Base-by-base conservation (phyloP, 2,797 vertebrate species). In the Ceryle rudis region DNA sequence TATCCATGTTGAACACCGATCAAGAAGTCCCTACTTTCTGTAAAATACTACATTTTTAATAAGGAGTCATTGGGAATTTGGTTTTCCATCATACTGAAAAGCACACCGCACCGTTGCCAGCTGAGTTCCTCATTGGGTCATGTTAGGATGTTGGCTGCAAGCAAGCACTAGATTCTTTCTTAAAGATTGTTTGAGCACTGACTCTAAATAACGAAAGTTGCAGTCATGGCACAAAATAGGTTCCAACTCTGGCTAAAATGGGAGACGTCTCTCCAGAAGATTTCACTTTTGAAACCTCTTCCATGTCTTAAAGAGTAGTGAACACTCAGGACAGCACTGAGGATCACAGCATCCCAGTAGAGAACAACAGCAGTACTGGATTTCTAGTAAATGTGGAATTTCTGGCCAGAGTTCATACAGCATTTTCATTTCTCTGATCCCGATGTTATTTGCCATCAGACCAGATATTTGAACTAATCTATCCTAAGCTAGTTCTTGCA, bases 401-500 rank as follows among this genome's bases (percentile, higher is more conserved):
- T 89, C 74, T 95, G 83, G 80, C 71, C 14, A 12, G 60, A 85
- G 44, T 73, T 79, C 86, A 92, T 54, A 20, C 5, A 82, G 29
- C 64, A 31, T 79, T 96, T 91, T 93, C 46, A 41, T 89, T 87
- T 92, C 77, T 90, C 79, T 91, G 92, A 92, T 95, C 66, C 75
- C 49, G 33, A 2, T 39, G 39, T 74, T 92, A 89, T 96, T 91
- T 95, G 90, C 89, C 55, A 86, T 92, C 89, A 94, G 66, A 87
- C 18, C 42, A 96, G 90, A 92, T 90, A 93, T 64, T 90, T 90
- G 66, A 95, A 86, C 82, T 93, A 95, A 94, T 95, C 90, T 87
- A 37, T 96, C 90, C 65, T 93, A 94, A 97, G 95, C 78, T 90
- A 75, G 65, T 89, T 96, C 83, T 78, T 94, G 55, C 93, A 92